These are phyloP conservation scores for Epirrhoe alternata DNA, from an alignment of 2,888 invertebrate species.

Conservation along the genomic window DNA sequence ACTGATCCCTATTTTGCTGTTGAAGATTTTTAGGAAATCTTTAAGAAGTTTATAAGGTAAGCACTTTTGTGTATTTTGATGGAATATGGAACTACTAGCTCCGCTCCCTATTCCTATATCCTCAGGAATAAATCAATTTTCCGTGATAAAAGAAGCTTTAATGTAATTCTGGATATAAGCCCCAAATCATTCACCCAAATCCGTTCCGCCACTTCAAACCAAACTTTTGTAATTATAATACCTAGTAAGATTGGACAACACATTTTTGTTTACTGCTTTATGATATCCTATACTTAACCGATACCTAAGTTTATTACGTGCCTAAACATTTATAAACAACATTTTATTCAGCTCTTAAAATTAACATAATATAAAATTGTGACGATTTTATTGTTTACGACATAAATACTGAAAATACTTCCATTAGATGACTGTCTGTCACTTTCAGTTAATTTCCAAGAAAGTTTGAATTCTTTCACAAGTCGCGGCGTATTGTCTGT, in stretches of 20 bases:
- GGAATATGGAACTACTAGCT: background rate
- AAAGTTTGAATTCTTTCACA: slow-evolving; percentile 4
- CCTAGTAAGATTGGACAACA: too few species aligned
- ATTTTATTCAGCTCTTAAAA: too few species aligned
- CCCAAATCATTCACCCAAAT: too few species aligned
- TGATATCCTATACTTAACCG: too few species aligned
- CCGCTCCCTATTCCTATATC: background rate
- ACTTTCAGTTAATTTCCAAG: slow-evolving; percentile 9
- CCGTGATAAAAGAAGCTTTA: too few species aligned
- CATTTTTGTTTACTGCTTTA: too few species aligned
- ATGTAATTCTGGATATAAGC: too few species aligned
- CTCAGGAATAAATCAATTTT: too few species aligned
- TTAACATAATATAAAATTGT: background rate
- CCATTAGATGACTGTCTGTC: slow-evolving; percentile 11
- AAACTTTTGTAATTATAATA: too few species aligned
- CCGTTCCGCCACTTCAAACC: too few species aligned
- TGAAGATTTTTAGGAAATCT: slow-evolving; percentile 28
- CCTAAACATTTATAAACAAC: background rate
- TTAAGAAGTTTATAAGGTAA: slow-evolving; percentile 25
- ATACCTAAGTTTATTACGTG: background rate
- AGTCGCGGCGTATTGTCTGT: background rate
- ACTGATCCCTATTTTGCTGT: slow-evolving; percentile 37
- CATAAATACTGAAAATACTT: background rate
- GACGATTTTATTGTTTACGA: background rate
- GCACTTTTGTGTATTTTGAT: slow-evolving; percentile 11